These are phyloP conservation scores for Abrostola tripartita DNA, from an alignment of 2,888 invertebrate genomes.

Conservation along the genomic window DNA sequence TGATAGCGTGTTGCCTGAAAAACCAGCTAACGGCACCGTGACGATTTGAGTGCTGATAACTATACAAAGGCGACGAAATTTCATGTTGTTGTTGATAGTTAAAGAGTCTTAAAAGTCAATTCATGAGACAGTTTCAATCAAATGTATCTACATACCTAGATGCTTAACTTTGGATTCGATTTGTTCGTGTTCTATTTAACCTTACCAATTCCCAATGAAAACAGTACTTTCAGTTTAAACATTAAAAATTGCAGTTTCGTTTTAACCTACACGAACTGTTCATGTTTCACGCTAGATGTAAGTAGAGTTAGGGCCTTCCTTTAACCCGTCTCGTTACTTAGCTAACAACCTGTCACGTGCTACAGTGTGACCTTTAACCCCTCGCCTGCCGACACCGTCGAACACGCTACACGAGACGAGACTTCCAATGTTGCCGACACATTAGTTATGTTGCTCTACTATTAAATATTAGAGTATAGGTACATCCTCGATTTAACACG, in stretches of 20 bases:
- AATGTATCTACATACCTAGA: not conserved
- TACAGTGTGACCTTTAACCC: slow-evolving; percentile 39
- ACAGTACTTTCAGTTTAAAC: too few relatives aligned
- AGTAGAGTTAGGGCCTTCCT: slow-evolving; percentile 34
- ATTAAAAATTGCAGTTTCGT: not conserved
- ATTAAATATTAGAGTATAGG: too few relatives aligned
- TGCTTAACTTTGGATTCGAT: not conserved
- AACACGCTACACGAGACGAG: slow-evolving; percentile 22
- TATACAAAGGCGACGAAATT: slow-evolving; percentile 14
- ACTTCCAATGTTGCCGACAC: slow-evolving; percentile 14
- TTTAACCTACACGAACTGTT: slow-evolving; percentile 1
- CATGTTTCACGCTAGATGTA: slow-evolving; percentile 16
- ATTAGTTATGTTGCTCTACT: slow-evolving; percentile 1
- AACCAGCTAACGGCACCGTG: slow-evolving; percentile 45
- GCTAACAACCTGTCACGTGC: slow-evolving; percentile 33
- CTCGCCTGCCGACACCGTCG: slow-evolving; percentile 25
- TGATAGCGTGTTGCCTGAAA: slow-evolving; percentile 48
- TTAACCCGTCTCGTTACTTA: slow-evolving; percentile 24
- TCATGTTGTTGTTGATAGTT: slow-evolving; percentile 9
- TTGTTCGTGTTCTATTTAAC: not conserved
- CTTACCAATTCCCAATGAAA: too few relatives aligned
- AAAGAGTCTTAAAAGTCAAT: not conserved
- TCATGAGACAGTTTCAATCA: too few relatives aligned
- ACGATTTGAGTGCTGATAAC: slow-evolving; percentile 23
- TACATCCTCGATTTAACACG: too few relatives aligned